Evolutionary conservation across 2,113 vertebrate genomes (phyloP).

Genomic region (Bagarius yarrelli): DNA sequence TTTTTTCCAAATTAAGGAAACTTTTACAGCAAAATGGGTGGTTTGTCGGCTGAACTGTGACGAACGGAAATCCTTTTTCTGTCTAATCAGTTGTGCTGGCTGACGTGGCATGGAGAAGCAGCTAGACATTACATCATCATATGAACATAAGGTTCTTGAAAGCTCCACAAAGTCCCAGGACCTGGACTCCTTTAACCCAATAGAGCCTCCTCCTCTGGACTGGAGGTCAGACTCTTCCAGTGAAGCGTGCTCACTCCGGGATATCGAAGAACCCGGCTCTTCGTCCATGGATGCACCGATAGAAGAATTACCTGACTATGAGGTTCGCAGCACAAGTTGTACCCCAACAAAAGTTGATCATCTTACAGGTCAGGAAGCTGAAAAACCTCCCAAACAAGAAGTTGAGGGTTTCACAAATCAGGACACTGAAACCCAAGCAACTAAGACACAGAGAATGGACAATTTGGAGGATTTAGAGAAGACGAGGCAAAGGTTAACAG

Average conservation of each 20-base stretch:
- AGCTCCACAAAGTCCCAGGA: constrained; percentile 46
- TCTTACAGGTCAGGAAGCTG: neutral
- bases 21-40: neutral
- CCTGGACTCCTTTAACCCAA: constrained; percentile 62
- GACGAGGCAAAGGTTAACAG: constrained; percentile 8
- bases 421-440: neutral
- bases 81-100: neutral
- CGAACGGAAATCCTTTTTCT: neutral
- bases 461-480: constrained; percentile 1
- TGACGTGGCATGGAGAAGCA: constrained; percentile 25
- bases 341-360: constrained; percentile 28
- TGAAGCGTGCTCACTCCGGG: constrained; percentile 56
- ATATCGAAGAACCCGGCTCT: constrained; percentile 59
- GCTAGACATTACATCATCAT: neutral
- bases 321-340: constrained; percentile 14
- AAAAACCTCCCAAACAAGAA: neutral
- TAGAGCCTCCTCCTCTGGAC: constrained; percentile 74
- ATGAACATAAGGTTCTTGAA: constrained; percentile 5
- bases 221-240: constrained; percentile 77
- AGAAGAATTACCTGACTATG: constrained; percentile 10
- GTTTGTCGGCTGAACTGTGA: neutral
- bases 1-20: neutral
- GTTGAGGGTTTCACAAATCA: neutral
- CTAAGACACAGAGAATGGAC: neutral
- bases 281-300: constrained; percentile 48